phyloP scores from a whole-genome alignment of 2,888 invertebrate species.

The Calliphora vomitoria region DNA sequence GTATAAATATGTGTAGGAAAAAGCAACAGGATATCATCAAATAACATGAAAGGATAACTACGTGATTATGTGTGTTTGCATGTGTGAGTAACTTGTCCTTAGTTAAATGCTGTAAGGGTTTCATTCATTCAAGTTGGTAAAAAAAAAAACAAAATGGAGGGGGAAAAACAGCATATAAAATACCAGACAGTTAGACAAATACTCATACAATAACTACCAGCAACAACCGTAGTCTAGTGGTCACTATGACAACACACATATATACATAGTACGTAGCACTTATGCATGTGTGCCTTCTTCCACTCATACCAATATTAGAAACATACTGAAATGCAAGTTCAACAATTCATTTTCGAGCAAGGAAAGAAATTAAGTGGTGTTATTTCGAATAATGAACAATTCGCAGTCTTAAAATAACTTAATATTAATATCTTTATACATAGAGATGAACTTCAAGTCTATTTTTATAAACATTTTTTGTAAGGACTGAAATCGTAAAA shows the following conservation, averaged over 20 bases:
- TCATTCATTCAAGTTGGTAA: slow-evolving; percentile 31
- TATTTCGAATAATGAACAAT: neutral
- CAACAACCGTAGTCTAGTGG: slow-evolving; percentile 54
- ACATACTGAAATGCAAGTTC: neutral
- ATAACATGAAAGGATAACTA: slow-evolving; percentile 68
- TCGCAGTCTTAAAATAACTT: too few relatives aligned
- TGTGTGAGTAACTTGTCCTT: slow-evolving; percentile 27
- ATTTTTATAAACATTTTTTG: too few relatives aligned
- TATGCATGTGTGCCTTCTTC: neutral
- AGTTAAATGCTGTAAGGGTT: slow-evolving; percentile 50
- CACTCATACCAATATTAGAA: neutral
- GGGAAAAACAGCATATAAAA: slow-evolving; percentile 55
- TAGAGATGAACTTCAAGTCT: too few relatives aligned
- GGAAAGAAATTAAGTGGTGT: neutral
- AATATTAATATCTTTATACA: too few relatives aligned
- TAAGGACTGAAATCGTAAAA: too few relatives aligned
- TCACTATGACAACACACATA: slow-evolving; percentile 39
- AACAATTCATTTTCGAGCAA: slow-evolving; percentile 16
- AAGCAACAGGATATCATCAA: slow-evolving; percentile 72
- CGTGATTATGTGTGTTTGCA: slow-evolving; percentile 34
- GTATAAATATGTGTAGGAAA: slow-evolving; percentile 24
- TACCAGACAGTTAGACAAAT: slow-evolving; percentile 68
- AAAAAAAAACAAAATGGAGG: slow-evolving; percentile 16
- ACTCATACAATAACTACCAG: slow-evolving; percentile 46
- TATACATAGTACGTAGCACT: too few relatives aligned